Conservation (phyloP, 1,140 invertebrate genomes). For the Ostrea edulis region DNA sequence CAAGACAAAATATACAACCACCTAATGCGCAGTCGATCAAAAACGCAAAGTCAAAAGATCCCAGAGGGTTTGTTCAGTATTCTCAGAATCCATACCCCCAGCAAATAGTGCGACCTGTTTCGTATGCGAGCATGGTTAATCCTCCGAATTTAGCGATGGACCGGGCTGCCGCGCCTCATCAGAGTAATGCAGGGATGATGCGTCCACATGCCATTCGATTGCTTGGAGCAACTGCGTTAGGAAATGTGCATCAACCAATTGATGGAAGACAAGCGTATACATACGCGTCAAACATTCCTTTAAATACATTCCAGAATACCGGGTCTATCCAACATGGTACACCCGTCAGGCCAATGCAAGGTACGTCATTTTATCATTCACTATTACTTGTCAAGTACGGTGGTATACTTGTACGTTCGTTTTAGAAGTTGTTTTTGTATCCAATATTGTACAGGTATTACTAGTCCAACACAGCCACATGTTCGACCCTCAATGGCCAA, state of each 20-base stretch:
- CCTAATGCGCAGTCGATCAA: neutral
- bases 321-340: constrained; percentile 17
- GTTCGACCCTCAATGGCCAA: neutral
- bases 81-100: neutral
- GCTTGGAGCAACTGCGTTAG: constrained; percentile 6
- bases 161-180: neutral
- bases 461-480: neutral
- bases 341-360: neutral
- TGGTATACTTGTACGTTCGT: neutral
- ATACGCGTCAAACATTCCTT: neutral
- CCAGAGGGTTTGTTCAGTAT: neutral
- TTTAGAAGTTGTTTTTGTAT: neutral
- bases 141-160: neutral
- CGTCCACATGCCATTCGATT: constrained; percentile 31
- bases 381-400: neutral
- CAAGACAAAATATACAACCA: neutral
- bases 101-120: neutral
- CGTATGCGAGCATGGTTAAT: neutral
- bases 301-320: neutral
- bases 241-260: constrained; percentile 1
- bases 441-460: neutral
- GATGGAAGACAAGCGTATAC: constrained; percentile 1
- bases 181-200: neutral
- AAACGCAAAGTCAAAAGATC: neutral
- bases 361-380: neutral